These are phyloP conservation scores for Drosophila engyochracea DNA, from an alignment of 2,888 invertebrate genomes.

Conservation along the genomic window DNA sequence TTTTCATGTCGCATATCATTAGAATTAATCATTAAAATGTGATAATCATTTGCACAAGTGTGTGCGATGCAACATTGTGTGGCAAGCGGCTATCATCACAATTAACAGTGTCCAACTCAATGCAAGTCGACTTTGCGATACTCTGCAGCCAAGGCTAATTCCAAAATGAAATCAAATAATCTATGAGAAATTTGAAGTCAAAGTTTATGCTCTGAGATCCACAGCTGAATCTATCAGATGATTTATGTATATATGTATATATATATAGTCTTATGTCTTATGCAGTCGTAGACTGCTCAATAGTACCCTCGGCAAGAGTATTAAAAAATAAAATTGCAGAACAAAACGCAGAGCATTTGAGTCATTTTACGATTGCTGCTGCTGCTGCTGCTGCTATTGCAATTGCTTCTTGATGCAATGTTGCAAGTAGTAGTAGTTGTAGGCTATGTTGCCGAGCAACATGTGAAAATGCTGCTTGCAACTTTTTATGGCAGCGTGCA, in stretches of 20 bases:
- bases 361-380: constrained; percentile 66
- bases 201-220: neutral
- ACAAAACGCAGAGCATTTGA: constrained; percentile 52
- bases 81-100: constrained; percentile 6
- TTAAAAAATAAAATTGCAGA: constrained; percentile 6
- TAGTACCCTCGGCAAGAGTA: neutral
- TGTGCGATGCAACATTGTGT: constrained; percentile 77
- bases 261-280: neutral
- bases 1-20: constrained; percentile 83
- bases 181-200: neutral
- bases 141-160: neutral
- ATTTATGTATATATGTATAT: neutral
- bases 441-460: constrained; percentile 56
- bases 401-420: constrained; percentile 43
- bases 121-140: neutral
- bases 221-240: neutral
- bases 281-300: neutral
- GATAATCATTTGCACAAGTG: constrained; percentile 83
- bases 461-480: constrained; percentile 65
- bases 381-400: constrained; percentile 35
- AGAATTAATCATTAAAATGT: constrained; percentile 84
- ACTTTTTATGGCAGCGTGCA: constrained; percentile 76
- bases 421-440: constrained; percentile 28
- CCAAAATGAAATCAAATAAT: neutral
- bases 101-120: neutral